phyloP scores from a whole-genome alignment of 2,888 invertebrate species.

The Xestoiulus laeticollis region DNA sequence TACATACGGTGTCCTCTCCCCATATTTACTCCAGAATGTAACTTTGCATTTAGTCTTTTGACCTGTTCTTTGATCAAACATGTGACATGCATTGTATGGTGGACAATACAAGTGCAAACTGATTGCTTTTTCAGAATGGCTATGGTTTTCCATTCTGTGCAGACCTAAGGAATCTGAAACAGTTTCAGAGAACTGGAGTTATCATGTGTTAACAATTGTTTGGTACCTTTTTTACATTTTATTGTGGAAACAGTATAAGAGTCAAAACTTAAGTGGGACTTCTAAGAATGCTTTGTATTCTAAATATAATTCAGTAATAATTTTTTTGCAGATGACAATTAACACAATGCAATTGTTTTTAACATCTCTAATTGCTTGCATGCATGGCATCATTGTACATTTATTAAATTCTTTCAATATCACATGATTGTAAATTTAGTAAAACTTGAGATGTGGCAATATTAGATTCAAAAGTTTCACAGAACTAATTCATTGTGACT shows the following conservation, averaged over 20 bases:
- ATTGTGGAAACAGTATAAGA: not conserved
- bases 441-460: not conserved
- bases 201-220: not conserved
- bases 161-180: slow-evolving; percentile 86
- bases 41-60: slow-evolving; percentile 75
- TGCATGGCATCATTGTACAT: not conserved
- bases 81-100: slow-evolving; percentile 85
- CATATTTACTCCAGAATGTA: slow-evolving; percentile 94
- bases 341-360: no score
- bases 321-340: not conserved
- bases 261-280: not conserved
- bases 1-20: slow-evolving; percentile 72
- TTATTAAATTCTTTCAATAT: no score
- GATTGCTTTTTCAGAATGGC: slow-evolving; percentile 86
- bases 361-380: not conserved
- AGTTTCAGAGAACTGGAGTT: not conserved
- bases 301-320: not conserved
- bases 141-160: slow-evolving; percentile 94
- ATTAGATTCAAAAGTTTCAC: not conserved
- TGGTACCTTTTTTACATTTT: not conserved
- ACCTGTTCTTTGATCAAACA: slow-evolving; percentile 92
- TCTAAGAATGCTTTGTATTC: not conserved
- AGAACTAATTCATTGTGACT: no score
- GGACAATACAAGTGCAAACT: slow-evolving; percentile 96
- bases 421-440: not conserved